Percentiles rank a stretch among this genome's conserved stretches.
Evolutionary conservation across 2,113 vertebrate species (phyloP).

Genomic region (Sigmodon hispidus): DNA sequence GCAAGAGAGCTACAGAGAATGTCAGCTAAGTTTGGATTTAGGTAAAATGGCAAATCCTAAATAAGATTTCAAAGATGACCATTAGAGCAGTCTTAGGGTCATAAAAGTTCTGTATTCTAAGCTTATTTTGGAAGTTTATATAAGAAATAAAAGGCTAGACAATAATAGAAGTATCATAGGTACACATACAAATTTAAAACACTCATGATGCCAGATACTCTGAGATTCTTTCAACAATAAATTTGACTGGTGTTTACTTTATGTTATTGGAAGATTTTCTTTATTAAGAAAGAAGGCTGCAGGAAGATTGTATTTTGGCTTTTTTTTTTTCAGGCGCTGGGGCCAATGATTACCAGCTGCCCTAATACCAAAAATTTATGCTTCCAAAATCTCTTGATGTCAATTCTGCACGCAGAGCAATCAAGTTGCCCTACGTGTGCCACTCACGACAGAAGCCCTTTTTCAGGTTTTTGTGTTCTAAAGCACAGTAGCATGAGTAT

Average conservation of each 20-base stretch:
- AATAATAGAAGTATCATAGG: not conserved
- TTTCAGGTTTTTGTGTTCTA: not conserved
- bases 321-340: no score
- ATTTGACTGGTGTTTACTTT: not conserved
- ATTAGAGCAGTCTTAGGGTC: not conserved
- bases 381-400: no score
- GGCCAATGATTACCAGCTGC: no score
- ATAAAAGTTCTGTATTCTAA: not conserved
- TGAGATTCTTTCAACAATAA: not conserved
- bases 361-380: no score
- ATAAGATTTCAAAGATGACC: not conserved
- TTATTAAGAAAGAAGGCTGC: not conserved
- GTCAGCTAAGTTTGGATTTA: conserved; percentile 29
- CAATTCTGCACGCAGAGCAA: no score
- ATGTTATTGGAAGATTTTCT: conserved; percentile 17
- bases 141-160: not conserved
- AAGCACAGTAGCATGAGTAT: not conserved
- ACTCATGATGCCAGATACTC: not conserved
- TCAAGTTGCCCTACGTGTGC: no score
- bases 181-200: not conserved
- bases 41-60: conserved; percentile 2
- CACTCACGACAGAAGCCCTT: no score
- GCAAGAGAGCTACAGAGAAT: not conserved
- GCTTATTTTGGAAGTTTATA: not conserved
- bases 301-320: no score